phyloP scores from a whole-genome alignment of 1,140 invertebrate genomes.

The Vanessa tameamea region DNA sequence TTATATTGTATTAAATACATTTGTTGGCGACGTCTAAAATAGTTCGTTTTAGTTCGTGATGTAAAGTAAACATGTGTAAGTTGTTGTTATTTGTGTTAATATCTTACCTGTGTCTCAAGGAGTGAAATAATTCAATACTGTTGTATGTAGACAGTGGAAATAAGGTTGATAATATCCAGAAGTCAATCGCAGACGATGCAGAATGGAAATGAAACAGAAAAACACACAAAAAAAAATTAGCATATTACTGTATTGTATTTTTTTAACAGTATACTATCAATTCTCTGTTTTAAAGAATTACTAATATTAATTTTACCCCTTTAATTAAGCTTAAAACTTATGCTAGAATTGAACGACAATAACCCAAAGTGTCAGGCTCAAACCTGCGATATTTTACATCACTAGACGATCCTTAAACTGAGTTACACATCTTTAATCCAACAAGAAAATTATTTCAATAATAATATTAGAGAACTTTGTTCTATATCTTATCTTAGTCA shows the following conservation, averaged over 20 bases:
- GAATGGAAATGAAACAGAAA: conserved; percentile 55
- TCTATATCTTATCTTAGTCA: no score
- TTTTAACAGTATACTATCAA: no score
- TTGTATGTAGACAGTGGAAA: conserved; percentile 30
- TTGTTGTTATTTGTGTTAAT: conserved; percentile 23
- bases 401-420: no score
- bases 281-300: no score
- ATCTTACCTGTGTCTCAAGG: conserved; percentile 66
- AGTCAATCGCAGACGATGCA: conserved; percentile 18
- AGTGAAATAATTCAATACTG: conserved; percentile 61
- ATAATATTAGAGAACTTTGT: no score
- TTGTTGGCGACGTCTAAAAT: background rate
- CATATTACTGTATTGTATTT: background rate
- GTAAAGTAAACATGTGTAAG: conserved; percentile 19
- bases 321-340: no score
- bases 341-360: no score
- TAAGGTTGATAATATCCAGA: conserved; percentile 21
- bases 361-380: no score
- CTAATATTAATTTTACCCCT: no score
- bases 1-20: background rate
- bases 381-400: no score
- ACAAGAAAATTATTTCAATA: no score
- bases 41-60: background rate
- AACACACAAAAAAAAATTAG: conserved; percentile 45
- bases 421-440: no score